A percentile compares a stretch with the other conserved stretches of the same genome.
phyloP scores from a whole-genome alignment of 2,888 invertebrate genomes.

The Smittia sp. region DNA sequence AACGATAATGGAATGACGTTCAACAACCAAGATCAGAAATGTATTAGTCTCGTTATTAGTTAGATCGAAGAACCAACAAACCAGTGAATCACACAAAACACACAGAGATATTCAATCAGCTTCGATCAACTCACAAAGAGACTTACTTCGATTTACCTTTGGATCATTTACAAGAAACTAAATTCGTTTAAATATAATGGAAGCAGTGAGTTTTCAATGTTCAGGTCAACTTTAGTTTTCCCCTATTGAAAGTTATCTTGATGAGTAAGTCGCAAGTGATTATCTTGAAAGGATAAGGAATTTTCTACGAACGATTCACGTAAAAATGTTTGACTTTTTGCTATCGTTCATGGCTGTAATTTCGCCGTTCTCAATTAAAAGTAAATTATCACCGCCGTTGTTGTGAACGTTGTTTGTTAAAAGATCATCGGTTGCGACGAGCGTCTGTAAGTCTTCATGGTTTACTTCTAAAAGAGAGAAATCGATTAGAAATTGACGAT shows the following conservation, averaged over 20 bases:
- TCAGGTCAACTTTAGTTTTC: background rate
- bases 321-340: constrained; percentile 34
- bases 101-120: too few relatives aligned
- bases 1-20: too few relatives aligned
- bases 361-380: constrained; percentile 32
- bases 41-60: too few relatives aligned
- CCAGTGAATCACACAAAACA: too few relatives aligned
- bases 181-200: constrained; percentile 28
- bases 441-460: constrained; percentile 20
- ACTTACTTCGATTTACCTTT: too few relatives aligned
- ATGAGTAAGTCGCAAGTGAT: constrained; percentile 9
- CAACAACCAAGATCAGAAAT: too few relatives aligned
- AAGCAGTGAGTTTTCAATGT: constrained; percentile 6
- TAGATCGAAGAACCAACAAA: too few relatives aligned
- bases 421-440: constrained; percentile 20
- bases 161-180: background rate
- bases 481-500: too few relatives aligned
- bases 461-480: constrained; percentile 9
- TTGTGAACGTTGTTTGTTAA: constrained; percentile 27
- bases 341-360: constrained; percentile 12
- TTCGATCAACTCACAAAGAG: too few relatives aligned
- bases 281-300: background rate
- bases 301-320: constrained; percentile 11
- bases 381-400: constrained; percentile 24
- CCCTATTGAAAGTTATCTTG: background rate